Base-by-base conservation (phyloP, 2,888 invertebrate genomes). In the Brachypalpus laphriformis region DNA sequence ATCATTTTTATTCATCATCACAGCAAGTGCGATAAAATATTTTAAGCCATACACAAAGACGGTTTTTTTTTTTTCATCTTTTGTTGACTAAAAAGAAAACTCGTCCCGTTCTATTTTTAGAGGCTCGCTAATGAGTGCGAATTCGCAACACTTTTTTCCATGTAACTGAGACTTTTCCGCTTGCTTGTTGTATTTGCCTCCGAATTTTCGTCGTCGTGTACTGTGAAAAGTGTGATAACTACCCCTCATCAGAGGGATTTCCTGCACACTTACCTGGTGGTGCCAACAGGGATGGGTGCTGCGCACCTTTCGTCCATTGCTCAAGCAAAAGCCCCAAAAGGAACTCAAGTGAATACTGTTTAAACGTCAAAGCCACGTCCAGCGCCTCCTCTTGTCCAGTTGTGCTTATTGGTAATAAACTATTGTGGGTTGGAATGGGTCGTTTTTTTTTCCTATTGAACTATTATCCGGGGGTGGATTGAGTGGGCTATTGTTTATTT, bases 21-120 rank as follows among this genome's bases (percentile, higher is more conserved):
- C 25, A 40, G 7, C 9, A 37, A 68, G 68, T 54, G 42, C 42
- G 9, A 51, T 34, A 18, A 14, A 65, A 8, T 65, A 65, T 49
- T 31, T 63, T 28, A 47, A 59, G 6, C 6, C 14, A 14, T 45
- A 42, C 25, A 28, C 25, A 34, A n/a, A 40, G 11, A 14, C 14
- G 28, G 7, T 42, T 42, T 31, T 31, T 31, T 8, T 20, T 28
- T 18, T 34, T 42, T 42, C n/a, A n/a, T 31, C 18, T 20, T 47
- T 28, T 42, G n/a, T 6, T 42, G 14, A 20, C 14, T n/a, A 40
- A 59, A 68, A 42, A 28, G 25, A 22, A 34, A 57, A 65, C 7
- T 80, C 45, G 56, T 72, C 66, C 78, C 80, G 70, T 83, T 83
- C 83, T 83, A 83, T 83, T 83, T 83, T 65, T 80, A 83, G 83